A percentile compares a stretch with the other conserved stretches of the same genome.
phyloP scores from a whole-genome alignment of 2,888 invertebrate species.

The Deilephila elpenor region DNA sequence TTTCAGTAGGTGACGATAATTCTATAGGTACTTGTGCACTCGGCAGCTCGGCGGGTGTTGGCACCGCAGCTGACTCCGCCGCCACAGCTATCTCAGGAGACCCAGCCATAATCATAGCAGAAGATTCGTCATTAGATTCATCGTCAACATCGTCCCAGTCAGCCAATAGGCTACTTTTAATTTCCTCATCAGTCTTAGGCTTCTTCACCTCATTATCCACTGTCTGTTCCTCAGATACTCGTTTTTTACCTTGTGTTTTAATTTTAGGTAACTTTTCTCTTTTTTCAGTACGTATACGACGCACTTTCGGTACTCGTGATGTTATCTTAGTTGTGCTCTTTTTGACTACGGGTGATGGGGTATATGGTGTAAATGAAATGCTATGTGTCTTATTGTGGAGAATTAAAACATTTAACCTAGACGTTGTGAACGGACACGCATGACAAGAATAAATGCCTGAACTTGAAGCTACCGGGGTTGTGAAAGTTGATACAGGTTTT shows the following conservation, averaged over 20 bases:
- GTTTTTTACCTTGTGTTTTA: conserved; percentile 67
- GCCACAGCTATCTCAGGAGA: conserved; percentile 70
- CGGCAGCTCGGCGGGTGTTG: conserved; percentile 69
- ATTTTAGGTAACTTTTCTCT: conserved; percentile 65
- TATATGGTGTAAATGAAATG: conserved; percentile 77
- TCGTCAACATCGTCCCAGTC: conserved; percentile 90
- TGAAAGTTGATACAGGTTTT: conserved; percentile 44
- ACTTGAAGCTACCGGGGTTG: conserved; percentile 50
- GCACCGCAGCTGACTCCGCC: conserved; percentile 69
- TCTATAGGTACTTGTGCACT: conserved; percentile 58
- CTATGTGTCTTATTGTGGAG: conserved; percentile 89
- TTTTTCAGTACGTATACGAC: conserved; percentile 69
- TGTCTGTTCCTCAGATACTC: conserved; percentile 63
- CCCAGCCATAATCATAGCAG: conserved; percentile 56
- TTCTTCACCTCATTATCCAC: conserved; percentile 69
- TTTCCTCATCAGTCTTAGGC: conserved; percentile 85
- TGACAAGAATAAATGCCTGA: conserved; percentile 85
- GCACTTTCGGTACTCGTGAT: conserved; percentile 60
- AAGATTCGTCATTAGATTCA: conserved; percentile 70
- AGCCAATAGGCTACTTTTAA: conserved; percentile 88
- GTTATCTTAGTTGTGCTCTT: conserved; percentile 54
- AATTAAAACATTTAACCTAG: conserved; percentile 89
- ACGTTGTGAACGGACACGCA: conserved; percentile 87
- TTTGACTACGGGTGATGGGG: conserved; percentile 73
- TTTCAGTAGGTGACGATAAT: conserved; percentile 55